A percentile compares a stretch with the other conserved stretches of the same genome.
Conservation (phyloP, 2,113 vertebrate species). For the Oncorhynchus kisutch region DNA sequence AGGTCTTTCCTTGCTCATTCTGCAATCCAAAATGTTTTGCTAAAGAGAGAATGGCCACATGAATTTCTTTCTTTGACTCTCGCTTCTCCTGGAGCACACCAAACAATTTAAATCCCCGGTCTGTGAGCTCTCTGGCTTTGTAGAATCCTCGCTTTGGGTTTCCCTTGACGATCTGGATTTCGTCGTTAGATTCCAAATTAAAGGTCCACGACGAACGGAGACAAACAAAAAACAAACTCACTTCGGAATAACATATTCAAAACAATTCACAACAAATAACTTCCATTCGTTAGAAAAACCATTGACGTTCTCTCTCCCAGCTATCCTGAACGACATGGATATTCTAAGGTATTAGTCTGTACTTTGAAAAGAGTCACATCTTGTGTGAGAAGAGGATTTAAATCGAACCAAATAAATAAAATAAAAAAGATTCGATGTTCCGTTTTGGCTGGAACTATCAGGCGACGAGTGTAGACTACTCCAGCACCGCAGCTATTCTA, state of each 20-base stretch:
- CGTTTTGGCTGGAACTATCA: constrained; percentile 82
- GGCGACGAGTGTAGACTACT: constrained; percentile 80
- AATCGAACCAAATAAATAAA: constrained; percentile 76
- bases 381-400: constrained; percentile 71
- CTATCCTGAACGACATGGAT: constrained; percentile 76
- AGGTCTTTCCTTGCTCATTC: constrained; percentile 99
- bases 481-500: constrained; percentile 72
- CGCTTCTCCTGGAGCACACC: constrained; percentile 64
- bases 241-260: constrained; percentile 83
- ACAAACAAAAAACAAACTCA: constrained; percentile 73
- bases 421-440: constrained; percentile 76
- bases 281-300: constrained; percentile 74
- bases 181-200: constrained; percentile 56
- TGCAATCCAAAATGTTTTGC: constrained; percentile 93
- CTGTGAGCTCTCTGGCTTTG: constrained; percentile 59
- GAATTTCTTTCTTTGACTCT: constrained; percentile 79
- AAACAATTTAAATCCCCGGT: constrained; percentile 81
- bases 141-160: constrained; percentile 61
- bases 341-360: constrained; percentile 70
- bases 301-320: constrained; percentile 80
- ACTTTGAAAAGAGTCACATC: constrained; percentile 82
- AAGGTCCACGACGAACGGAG: constrained; percentile 56
- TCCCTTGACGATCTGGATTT: constrained; percentile 47
- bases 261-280: constrained; percentile 76
- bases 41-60: constrained; percentile 96